Evolutionary conservation across 2,113 vertebrate species (phyloP).

Genomic region (Eptesicus fuscus): DNA sequence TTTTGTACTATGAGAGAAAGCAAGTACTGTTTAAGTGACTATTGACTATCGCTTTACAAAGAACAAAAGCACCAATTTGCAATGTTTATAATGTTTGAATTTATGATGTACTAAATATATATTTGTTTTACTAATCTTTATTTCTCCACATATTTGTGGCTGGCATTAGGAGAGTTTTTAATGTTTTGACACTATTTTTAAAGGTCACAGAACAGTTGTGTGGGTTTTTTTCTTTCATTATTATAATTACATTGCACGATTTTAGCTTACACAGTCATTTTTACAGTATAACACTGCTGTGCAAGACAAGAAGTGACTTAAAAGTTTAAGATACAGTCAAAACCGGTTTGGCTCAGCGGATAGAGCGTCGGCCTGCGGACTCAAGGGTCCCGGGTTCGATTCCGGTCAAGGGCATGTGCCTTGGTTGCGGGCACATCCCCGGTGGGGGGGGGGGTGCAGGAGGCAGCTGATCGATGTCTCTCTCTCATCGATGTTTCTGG

Average conservation of each 20-base stretch:
- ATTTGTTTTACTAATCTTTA: background rate
- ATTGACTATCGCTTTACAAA: background rate
- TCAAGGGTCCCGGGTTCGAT: too few species aligned
- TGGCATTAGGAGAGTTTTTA: background rate
- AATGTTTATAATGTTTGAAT: background rate
- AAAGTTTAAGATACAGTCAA: background rate
- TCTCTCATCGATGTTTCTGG: too few species aligned
- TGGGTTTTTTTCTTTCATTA: background rate
- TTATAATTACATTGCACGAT: background rate
- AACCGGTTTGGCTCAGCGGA: too few species aligned
- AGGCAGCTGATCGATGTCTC: too few species aligned
- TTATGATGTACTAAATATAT: background rate
- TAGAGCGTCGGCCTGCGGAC: too few species aligned
- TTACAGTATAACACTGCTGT: accelerated
- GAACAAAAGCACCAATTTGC: background rate
- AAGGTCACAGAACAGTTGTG: background rate
- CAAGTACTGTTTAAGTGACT: background rate
- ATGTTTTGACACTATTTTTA: background rate
- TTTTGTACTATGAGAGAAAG: background rate
- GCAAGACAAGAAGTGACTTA: background rate
- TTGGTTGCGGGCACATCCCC: too few species aligned
- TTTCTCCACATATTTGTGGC: background rate
- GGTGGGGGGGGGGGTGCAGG: too few species aligned
- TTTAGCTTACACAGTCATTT: background rate
- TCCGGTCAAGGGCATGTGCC: too few species aligned